These are phyloP conservation scores for Aphaenogaster ashmeadi DNA, from an alignment of 1,140 invertebrate species.

Conservation along the genomic window DNA sequence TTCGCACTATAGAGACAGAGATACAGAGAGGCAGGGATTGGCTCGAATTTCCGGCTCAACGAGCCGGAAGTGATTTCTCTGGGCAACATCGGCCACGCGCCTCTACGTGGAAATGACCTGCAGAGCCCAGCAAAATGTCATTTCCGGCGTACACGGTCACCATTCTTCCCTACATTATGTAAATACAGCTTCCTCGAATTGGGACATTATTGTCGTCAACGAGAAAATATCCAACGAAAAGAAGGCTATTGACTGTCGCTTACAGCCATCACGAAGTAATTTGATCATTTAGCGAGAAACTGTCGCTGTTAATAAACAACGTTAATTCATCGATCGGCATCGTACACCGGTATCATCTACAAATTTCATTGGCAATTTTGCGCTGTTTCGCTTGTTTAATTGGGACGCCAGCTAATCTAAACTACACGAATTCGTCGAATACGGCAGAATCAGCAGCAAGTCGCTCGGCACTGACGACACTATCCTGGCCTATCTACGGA, in stretches of 20 bases:
- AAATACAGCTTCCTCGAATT: conserved; percentile 60
- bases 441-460: conserved; percentile 29
- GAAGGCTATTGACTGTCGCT: background rate
- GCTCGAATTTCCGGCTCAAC: conserved; percentile 78
- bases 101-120: conserved; percentile 77
- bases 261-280: background rate
- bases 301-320: background rate
- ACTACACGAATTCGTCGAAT: conserved; percentile 42
- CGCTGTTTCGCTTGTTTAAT: conserved; percentile 25
- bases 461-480: conserved; percentile 39
- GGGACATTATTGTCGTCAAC: background rate
- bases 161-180: conserved; percentile 69
- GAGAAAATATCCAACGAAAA: background rate
- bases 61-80: conserved; percentile 79
- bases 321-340: background rate
- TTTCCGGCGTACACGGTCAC: conserved; percentile 74
- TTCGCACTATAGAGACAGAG: conserved; percentile 46
- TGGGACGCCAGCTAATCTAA: conserved; percentile 42
- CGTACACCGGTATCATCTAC: background rate
- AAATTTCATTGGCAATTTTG: background rate
- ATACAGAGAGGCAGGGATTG: conserved; percentile 69
- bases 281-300: background rate
- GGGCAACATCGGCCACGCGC: conserved; percentile 68
- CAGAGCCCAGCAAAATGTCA: conserved; percentile 73
- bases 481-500: conserved; percentile 65